phyloP scores from a whole-genome alignment of 2,113 vertebrate genomes.

The Agelaius tricolor region DNA sequence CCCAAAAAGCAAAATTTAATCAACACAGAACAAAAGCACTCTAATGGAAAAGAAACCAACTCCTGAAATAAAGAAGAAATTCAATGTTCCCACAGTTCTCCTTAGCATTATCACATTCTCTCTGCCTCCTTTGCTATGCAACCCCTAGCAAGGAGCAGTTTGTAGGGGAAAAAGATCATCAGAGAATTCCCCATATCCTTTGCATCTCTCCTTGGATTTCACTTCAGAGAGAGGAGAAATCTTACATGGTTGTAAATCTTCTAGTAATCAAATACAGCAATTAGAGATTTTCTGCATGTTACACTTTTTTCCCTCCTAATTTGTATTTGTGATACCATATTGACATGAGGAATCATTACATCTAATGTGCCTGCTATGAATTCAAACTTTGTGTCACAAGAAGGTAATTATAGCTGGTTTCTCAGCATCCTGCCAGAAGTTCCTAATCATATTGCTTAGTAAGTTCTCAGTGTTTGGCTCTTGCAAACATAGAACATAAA shows the following conservation, averaged over 20 bases:
- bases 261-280: slow-evolving; percentile 52
- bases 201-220: slow-evolving; percentile 51
- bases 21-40: background rate
- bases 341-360: background rate
- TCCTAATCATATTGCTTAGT: background rate
- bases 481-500: background rate
- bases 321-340: slow-evolving; percentile 20
- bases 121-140: background rate
- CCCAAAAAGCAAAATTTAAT: background rate
- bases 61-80: background rate
- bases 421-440: background rate
- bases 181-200: slow-evolving; percentile 15
- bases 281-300: background rate
- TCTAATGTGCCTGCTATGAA: background rate
- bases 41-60: background rate
- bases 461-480: background rate
- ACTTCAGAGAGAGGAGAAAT: slow-evolving; percentile 12
- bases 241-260: slow-evolving; percentile 32
- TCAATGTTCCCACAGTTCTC: slow-evolving; percentile 8
- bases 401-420: slow-evolving; percentile 10
- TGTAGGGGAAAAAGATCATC: background rate
- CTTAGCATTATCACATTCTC: background rate
- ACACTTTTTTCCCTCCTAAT: background rate
- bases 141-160: background rate
- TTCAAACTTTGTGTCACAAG: background rate